Evolutionary conservation across 2,113 vertebrate species (phyloP), one percentile per base, ranked within the genome.

Genomic region (Oryzias curvinotus): DNA sequence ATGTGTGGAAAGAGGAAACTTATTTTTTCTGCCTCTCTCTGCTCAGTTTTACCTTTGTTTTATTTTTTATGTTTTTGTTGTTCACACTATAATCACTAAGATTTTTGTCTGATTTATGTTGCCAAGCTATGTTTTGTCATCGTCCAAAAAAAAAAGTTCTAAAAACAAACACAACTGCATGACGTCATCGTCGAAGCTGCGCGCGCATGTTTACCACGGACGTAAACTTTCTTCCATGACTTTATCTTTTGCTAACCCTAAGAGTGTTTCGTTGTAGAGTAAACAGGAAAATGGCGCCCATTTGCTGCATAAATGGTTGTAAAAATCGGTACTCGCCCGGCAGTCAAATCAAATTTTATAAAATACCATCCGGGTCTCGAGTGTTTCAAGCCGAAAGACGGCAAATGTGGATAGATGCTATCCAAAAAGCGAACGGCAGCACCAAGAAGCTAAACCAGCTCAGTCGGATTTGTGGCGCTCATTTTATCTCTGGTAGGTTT

Each of bases 401-500:
- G 10, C 64, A 41, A 15, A 47, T 85, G 8, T 89, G 85, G 87
- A 42, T 66, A 0, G 8, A 57, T 8, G 80, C 70, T 0, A 62
- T 89, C 5, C 17, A 58, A 13, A 14, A 43, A 26, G 77, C 28
- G 4, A 83, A 80, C 52, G 54, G 71, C 12, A 28, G 43, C 47
- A 14, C 10, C 4, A 10, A 19, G n/a, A 45, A 19, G 4, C n/a
- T 78, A 17, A 14, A 0, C 0, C 0, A n/a, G 14, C 23, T 55
- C 4, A 49, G 15, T 52, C 68, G 58, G 1, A 7, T 89, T 7
- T 89, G 87, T 68, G 55, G 78, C 41, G 83, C 59, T 71, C 87
- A 89, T 70, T 89, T 89, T 8, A 26, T 75, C 23, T 82, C 83
- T 23, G 69, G 87, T 85, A 2, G n/a, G 3, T 10, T 12, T 18